These are phyloP conservation scores for Prosopocoilus inquinatus DNA, from an alignment of 2,888 invertebrate genomes.

Conservation along the genomic window DNA sequence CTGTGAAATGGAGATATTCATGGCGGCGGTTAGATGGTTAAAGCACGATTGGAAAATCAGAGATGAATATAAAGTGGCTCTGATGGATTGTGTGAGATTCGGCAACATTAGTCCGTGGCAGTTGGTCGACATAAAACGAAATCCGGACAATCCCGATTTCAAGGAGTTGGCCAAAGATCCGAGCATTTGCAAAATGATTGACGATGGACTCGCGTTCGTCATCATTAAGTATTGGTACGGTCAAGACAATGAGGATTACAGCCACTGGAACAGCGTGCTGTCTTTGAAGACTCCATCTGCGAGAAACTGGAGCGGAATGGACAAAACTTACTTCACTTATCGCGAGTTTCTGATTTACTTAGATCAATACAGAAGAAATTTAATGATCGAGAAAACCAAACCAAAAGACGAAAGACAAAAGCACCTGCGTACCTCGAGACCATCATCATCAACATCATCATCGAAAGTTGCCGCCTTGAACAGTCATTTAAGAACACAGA, in stretches of 20 bases:
- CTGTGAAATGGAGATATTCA: constrained; percentile 74
- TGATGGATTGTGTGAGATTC: constrained; percentile 73
- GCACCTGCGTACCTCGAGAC: constrained; percentile 4
- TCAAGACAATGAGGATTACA: constrained; percentile 68
- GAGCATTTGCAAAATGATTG: constrained; percentile 73
- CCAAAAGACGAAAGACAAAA: constrained; percentile 27
- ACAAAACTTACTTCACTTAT: constrained; percentile 70
- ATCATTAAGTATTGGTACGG: constrained; percentile 78
- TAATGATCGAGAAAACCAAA: constrained; percentile 51
- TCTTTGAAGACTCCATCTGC: constrained; percentile 69
- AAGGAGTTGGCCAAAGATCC: constrained; percentile 65
- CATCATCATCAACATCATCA: constrained; percentile 21
- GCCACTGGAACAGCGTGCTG: constrained; percentile 68
- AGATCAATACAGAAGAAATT: constrained; percentile 59
- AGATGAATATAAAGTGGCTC: constrained; percentile 56
- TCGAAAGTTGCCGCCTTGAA: constrained; percentile 54
- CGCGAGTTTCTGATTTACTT: constrained; percentile 66
- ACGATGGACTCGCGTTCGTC: constrained; percentile 78
- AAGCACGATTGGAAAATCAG: constrained; percentile 68
- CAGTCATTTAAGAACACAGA: constrained; percentile 53
- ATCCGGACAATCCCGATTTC: constrained; percentile 71
- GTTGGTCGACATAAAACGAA: constrained; percentile 72
- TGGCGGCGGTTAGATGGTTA: constrained; percentile 80
- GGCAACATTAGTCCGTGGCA: constrained; percentile 79
- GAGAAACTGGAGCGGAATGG: constrained; percentile 68